These are phyloP conservation scores for Anarsia innoxiella DNA, from an alignment of 2,888 invertebrate species.

Conservation along the genomic window DNA sequence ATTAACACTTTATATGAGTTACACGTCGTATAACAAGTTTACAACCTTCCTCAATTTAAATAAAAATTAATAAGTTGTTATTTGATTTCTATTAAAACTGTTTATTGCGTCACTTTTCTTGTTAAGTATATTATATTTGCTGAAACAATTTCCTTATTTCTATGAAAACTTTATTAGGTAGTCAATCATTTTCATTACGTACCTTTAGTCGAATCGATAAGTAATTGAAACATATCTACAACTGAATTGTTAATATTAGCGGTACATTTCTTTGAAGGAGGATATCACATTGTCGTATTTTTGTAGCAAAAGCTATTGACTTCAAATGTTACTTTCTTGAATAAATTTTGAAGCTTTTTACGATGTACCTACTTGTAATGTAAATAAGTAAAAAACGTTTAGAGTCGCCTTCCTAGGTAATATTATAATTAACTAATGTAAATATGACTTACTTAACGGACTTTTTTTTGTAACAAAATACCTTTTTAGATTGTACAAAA, in stretches of 20 bases:
- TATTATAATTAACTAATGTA: slow-evolving; percentile 20
- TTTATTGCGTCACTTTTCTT: no score
- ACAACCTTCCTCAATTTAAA: no score
- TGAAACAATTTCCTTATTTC: no score
- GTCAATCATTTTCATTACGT: no score
- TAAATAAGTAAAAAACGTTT: slow-evolving; percentile 44
- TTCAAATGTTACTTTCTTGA: slow-evolving; percentile 2
- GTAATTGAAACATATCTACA: slow-evolving; percentile 45
- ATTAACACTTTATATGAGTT: no score
- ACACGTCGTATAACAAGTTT: no score
- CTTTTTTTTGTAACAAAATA: slow-evolving; percentile 29
- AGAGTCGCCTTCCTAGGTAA: slow-evolving; percentile 66
- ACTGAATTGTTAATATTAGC: slow-evolving; percentile 22
- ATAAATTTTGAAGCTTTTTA: slow-evolving; percentile 21
- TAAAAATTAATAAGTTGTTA: no score
- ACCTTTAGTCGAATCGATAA: slow-evolving; percentile 32
- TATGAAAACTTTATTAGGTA: no score
- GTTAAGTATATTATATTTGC: no score
- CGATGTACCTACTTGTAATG: slow-evolving; percentile 22
- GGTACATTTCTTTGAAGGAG: slow-evolving; percentile 6
- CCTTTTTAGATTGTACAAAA: slow-evolving; percentile 2
- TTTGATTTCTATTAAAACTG: no score
- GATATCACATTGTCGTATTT: slow-evolving; percentile 1
- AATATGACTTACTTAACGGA: slow-evolving; percentile 20
- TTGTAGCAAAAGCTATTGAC: slow-evolving; percentile 13